Base-by-base conservation (phyloP, 2,888 invertebrate species). In the Spisula subtruncata region DNA sequence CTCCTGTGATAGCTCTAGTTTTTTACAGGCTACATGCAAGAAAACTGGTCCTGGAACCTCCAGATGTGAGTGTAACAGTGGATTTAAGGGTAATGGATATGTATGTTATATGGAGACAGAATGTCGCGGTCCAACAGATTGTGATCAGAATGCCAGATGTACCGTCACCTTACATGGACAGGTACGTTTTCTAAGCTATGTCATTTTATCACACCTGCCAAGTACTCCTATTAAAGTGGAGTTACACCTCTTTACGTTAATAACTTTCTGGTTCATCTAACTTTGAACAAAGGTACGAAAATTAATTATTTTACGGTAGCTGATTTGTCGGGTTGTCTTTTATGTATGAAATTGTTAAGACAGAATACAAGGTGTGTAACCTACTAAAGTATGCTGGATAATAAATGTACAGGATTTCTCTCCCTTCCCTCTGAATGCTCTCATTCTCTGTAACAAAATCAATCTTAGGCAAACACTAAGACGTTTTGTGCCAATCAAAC, bases 1-100 rank as follows among this genome's bases (percentile, higher is more conserved):
- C n/a, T n/a, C n/a, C n/a, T n/a, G n/a, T n/a, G n/a, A n/a, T n/a
- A n/a, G n/a, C 14, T 51, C 5, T 51, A 20, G 10, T 66, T 66
- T 66, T 66, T 0, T n/a, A 25, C 25, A 96, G 95, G 96, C 96
- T 0, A 92, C 89, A 1, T 96, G 96, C 92, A 92, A 81, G 4
- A 94, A 94, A 90, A 91, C 93, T 20, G 94, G 94, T 0, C 96
- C 96, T 6, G 96, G 95, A 0, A 71, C 85, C n/a, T 92, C 90
- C 83, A 90, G 83, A 1, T 96, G 96, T 89, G 81, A 86, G 20
- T 96, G 96, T 91, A 91, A 93, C 20, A 35, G 89, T 8, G 96
- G 96, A 0, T 96, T 95, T 95, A 89, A 92, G 10, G 96, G 96
- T 0, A 95, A 96, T 89, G 96, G 96, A 0, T 90, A 82, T 25